Conservation (phyloP, 2,888 invertebrate species). For the Aspidiotus destructor region DNA sequence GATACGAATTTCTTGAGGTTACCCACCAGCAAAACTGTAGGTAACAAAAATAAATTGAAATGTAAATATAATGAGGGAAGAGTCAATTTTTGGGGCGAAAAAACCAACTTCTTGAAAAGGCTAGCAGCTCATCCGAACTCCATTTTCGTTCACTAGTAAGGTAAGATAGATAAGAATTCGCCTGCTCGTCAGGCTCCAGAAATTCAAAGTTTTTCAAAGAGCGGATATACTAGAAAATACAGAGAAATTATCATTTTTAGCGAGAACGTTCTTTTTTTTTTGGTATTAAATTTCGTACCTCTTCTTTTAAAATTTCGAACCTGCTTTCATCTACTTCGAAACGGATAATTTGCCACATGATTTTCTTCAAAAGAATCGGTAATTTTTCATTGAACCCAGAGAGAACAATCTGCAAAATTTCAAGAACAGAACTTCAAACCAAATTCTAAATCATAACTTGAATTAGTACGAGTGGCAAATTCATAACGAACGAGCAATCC, state of each 20-base stretch:
- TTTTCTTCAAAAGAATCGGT: conserved; percentile 68
- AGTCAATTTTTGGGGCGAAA: conserved; percentile 17
- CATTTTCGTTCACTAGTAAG: conserved; percentile 75
- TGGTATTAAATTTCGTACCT: conserved; percentile 44
- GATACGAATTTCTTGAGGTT: conserved; percentile 69
- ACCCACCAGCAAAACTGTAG: conserved; percentile 64
- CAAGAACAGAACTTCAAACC: not conserved
- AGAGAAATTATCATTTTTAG: not conserved
- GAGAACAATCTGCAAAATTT: conserved; percentile 57
- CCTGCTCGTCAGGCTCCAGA: conserved; percentile 84
- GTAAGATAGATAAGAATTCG: conserved; percentile 73
- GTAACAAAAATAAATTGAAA: not conserved
- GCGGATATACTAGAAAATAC: conserved; percentile 17
- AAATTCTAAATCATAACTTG: not conserved
- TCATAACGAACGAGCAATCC: conserved; percentile 66
- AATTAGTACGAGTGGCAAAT: not conserved
- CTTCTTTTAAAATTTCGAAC: conserved; percentile 77
- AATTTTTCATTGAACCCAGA: conserved; percentile 88
- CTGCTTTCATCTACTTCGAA: conserved; percentile 74
- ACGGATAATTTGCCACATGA: conserved; percentile 69
- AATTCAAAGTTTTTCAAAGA: conserved; percentile 76
- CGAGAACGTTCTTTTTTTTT: too few species aligned
- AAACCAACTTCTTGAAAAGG: conserved; percentile 59
- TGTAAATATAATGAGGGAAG: not conserved
- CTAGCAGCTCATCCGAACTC: conserved; percentile 78